Base-by-base conservation (phyloP, 1,140 invertebrate genomes). In the Drosophila obscura region DNA sequence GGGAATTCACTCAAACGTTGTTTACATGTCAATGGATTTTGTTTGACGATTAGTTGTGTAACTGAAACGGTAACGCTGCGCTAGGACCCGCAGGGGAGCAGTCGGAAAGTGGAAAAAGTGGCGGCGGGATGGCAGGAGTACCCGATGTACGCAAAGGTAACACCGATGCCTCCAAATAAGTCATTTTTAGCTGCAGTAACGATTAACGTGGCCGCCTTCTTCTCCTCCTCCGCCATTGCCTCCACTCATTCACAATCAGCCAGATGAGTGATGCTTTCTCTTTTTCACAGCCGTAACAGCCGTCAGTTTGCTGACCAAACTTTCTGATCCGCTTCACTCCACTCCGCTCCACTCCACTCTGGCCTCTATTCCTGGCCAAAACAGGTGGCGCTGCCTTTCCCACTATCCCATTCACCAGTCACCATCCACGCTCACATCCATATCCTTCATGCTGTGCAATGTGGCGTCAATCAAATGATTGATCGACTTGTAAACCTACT, bases 391-490 rank as follows among this genome's bases (percentile, higher is more conserved):
- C 43, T 64, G 51, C 50, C 46, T 39, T 55, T 26, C 19, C 19
- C 19, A 19, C 44, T 62, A 59, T 52, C 39, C 45, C 59, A 58
- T 41, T 62, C 50, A 28, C 8, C 44, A 5, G n/a, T 22, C 41
- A 13, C 49, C 19, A 31, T 39, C 62, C 46, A 50, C 63, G 67
- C 39, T 50, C 52, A 55, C 57, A 50, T 68, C 31, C 65, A 59
- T 49, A 77, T 77, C 68, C 68, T 72, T 85, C 82, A 77, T 56
- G 59, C 66, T 53, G 52, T 52, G 67, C 62, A 68, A 60, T 58
- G 65, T 51, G 73, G 69, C 75, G 83, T 87, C 82, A 87, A 88
- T 87, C 83, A 88, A 87, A 82, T 87, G 82, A 87, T 87, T 87
- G 82, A 87, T 87, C 79, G 73, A 69, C 65, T 64, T 77, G 73